Conservation (phyloP, 2,113 vertebrate species). For the Geococcyx californianus region DNA sequence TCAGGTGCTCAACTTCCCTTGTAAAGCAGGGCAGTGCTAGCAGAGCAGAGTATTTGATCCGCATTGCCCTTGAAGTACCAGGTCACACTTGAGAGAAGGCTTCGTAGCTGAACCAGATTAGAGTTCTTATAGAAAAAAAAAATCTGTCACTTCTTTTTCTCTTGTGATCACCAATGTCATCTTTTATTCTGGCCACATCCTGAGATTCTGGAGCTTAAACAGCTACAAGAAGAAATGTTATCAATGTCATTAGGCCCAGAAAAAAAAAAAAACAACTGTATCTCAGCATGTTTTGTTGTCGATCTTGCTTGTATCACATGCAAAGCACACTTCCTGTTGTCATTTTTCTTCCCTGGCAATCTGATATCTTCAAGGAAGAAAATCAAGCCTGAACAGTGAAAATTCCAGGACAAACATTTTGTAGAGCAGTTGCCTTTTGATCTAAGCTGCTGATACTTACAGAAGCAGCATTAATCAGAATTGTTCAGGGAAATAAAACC, state of each 20-base stretch:
- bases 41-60: background rate
- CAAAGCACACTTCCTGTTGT: background rate
- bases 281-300: background rate
- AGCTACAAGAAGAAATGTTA: background rate
- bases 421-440: conserved; percentile 8
- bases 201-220: background rate
- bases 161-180: background rate
- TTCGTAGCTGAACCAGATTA: background rate
- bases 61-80: background rate
- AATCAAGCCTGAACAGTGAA: conserved; percentile 1
- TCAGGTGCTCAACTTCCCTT: background rate
- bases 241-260: background rate
- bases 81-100: background rate
- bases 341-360: background rate
- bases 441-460: background rate
- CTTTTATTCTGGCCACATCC: background rate
- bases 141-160: background rate
- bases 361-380: background rate
- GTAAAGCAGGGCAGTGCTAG: background rate
- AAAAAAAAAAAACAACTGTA: background rate
- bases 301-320: background rate
- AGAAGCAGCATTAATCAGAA: conserved; percentile 12
- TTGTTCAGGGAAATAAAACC: background rate
- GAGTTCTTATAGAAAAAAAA: background rate
- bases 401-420: background rate